Evolutionary conservation across 2,888 invertebrate genomes (phyloP).

Genomic region (Trachelus tabidus): DNA sequence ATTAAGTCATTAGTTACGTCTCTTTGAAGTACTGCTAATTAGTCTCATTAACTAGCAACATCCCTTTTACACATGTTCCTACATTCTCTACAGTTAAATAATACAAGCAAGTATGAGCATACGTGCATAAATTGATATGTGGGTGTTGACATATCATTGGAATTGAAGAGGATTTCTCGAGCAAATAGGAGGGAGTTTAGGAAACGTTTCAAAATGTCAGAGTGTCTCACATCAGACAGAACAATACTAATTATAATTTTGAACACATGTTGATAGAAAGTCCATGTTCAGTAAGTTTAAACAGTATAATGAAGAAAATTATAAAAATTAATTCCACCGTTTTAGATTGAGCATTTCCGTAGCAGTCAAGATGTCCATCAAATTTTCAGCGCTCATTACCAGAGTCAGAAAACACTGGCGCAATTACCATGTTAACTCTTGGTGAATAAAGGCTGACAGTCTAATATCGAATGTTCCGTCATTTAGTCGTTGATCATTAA

Average conservation of each 20-base stretch:
- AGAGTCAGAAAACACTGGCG: background rate
- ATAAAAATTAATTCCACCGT: constrained; percentile 45
- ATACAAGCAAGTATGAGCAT: background rate
- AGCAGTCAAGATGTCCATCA: constrained; percentile 5
- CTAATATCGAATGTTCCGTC: background rate
- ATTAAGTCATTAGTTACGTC: background rate
- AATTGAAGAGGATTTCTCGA: background rate
- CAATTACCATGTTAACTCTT: background rate
- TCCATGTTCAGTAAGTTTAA: background rate
- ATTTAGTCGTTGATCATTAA: background rate
- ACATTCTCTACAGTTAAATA: background rate
- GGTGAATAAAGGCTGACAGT: background rate
- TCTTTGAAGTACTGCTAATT: background rate
- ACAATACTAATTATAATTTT: background rate
- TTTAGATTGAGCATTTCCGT: constrained; percentile 53
- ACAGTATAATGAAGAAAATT: constrained; percentile 15
- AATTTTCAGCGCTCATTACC: background rate
- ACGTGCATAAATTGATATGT: background rate
- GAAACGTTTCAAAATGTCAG: background rate
- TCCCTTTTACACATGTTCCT: background rate
- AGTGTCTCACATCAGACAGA: background rate
- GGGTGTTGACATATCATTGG: background rate
- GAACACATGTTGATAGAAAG: background rate
- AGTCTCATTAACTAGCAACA: background rate
- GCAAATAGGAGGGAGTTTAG: background rate